Percentiles rank a stretch among this genome's conserved stretches.
Evolutionary conservation across 2,888 invertebrate genomes (phyloP).

Genomic region (Drosophila ustulata): DNA sequence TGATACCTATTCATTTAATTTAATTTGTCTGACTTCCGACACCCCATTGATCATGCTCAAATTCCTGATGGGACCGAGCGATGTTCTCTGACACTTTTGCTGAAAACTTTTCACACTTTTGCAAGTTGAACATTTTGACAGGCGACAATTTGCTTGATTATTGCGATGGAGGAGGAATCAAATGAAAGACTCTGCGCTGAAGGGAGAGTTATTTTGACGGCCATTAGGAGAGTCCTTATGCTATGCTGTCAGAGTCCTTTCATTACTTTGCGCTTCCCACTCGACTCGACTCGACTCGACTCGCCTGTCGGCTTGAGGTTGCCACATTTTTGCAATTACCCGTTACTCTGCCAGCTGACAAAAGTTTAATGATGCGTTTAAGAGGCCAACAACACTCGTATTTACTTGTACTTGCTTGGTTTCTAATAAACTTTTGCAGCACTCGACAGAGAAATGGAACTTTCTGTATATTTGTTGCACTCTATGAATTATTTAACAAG

Average conservation of each 20-base stretch:
- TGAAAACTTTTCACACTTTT: conserved; percentile 52
- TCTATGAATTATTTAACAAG: conserved; percentile 26
- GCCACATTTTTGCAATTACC: conserved; percentile 53
- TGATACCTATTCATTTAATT: conserved; percentile 42
- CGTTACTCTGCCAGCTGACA: conserved; percentile 58
- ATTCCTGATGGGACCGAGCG: conserved; percentile 15
- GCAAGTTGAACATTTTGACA: conserved; percentile 70
- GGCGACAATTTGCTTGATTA: conserved; percentile 78
- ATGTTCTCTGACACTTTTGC: conserved; percentile 35
- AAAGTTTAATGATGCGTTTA: conserved; percentile 80
- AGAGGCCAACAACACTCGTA: conserved; percentile 17
- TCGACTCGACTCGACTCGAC: conserved; percentile 46
- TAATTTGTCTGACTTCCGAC: conserved; percentile 38
- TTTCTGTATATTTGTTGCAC: conserved; percentile 25
- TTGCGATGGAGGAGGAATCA: conserved; percentile 45
- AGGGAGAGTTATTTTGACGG: conserved; percentile 37
- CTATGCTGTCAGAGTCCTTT: conserved; percentile 42
- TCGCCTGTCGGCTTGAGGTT: conserved; percentile 44
- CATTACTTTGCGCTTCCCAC: conserved; percentile 61
- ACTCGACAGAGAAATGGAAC: conserved; percentile 11
- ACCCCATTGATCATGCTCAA: conserved; percentile 25
- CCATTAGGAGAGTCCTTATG: conserved; percentile 38
- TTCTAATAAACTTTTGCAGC: conserved; percentile 21
- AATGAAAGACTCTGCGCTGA: conserved; percentile 19
- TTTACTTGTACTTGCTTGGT: conserved; percentile 1